A percentile compares a stretch with the other conserved stretches of the same genome.
These are phyloP conservation scores for Torymus aiolomorphi DNA, from an alignment of 2,888 invertebrate species.

Conservation along the genomic window DNA sequence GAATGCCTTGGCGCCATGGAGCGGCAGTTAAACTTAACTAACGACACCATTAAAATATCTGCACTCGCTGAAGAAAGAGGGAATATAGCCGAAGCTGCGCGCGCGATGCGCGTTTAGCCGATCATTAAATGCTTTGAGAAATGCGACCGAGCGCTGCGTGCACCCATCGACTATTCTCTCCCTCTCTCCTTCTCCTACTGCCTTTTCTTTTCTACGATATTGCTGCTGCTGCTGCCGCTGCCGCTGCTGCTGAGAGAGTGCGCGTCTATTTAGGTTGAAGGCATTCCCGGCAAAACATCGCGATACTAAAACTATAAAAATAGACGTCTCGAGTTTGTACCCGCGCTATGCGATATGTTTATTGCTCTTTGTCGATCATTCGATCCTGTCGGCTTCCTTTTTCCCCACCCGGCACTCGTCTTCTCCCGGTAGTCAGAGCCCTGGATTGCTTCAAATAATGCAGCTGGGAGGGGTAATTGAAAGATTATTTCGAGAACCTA, in stretches of 20 bases:
- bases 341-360: conserved; percentile 53
- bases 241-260: neutral
- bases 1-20: conserved; percentile 65
- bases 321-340: conserved; percentile 30
- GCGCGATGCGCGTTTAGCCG: conserved; percentile 56
- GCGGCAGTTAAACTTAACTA: conserved; percentile 68
- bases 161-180: conserved; percentile 33
- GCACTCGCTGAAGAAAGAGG: conserved; percentile 51
- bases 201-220: conserved; percentile 49
- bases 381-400: conserved; percentile 20
- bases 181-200: conserved; percentile 27
- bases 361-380: conserved; percentile 59
- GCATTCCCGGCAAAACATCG: conserved; percentile 50
- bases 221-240: neutral
- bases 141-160: conserved; percentile 48
- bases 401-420: neutral
- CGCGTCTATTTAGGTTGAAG: conserved; percentile 37
- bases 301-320: conserved; percentile 47
- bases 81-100: conserved; percentile 16
- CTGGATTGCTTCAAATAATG: conserved; percentile 6
- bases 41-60: conserved; percentile 69
- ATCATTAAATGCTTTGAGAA: conserved; percentile 57
- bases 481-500: conserved; percentile 37
- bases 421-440: conserved; percentile 8
- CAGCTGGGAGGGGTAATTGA: conserved; percentile 9